Evolutionary conservation across 2,888 invertebrate species (phyloP).

Genomic region (Slavum lentiscoides): DNA sequence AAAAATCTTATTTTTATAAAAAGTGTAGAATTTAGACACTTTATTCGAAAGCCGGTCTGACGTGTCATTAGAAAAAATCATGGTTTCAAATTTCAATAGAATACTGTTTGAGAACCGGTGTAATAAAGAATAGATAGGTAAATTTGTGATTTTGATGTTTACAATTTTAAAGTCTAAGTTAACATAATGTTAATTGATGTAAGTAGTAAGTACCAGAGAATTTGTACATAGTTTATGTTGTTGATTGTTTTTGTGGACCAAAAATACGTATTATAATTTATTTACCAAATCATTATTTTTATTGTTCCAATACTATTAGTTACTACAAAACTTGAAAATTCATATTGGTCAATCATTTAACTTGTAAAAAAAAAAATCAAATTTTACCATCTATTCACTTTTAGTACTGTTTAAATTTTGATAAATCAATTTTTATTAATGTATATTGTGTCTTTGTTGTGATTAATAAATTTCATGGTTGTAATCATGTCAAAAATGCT

Average conservation of each 20-base stretch:
- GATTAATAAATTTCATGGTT: background rate
- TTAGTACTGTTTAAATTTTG: slow-evolving; percentile 2
- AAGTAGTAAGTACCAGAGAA: slow-evolving; percentile 26
- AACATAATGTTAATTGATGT: slow-evolving; percentile 29
- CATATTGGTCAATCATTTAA: background rate
- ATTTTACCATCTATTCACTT: background rate
- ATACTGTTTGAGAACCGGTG: background rate
- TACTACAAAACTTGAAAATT: slow-evolving; percentile 2
- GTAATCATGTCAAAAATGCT: background rate
- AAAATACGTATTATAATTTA: slow-evolving; percentile 39
- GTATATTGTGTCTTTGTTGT: background rate
- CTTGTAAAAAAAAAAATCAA: background rate
- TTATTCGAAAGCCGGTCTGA: background rate
- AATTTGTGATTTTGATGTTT: slow-evolving; percentile 35
- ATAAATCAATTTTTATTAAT: background rate
- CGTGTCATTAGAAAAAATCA: background rate
- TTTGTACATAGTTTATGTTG: slow-evolving; percentile 39
- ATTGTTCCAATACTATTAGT: background rate
- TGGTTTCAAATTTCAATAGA: background rate
- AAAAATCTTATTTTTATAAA: slow-evolving; percentile 2
- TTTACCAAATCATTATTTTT: slow-evolving; percentile 15
- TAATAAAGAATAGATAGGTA: background rate
- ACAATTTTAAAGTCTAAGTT: slow-evolving; percentile 19
- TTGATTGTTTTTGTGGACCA: slow-evolving; percentile 43
- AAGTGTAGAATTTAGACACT: background rate